Evolutionary conservation across 92 coral and sea anemone species (phyloP).

Genomic region (Nematostella vectensis): DNA sequence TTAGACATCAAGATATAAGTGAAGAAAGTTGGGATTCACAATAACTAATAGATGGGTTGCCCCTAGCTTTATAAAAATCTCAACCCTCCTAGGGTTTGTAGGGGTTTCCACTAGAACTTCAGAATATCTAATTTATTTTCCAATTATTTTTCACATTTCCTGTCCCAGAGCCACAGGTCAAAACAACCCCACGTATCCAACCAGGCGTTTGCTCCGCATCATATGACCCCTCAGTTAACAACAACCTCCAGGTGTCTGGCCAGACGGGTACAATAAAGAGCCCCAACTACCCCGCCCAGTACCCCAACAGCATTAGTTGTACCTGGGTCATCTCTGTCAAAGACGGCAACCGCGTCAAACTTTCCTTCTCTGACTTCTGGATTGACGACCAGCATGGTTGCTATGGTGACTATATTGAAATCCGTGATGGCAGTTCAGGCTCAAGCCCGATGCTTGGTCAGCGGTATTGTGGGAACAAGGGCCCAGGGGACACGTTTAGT

Average conservation of each 20-base stretch:
- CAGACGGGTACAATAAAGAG: constrained; percentile 39
- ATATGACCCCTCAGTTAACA: constrained; percentile 21
- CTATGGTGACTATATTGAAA: constrained; percentile 24
- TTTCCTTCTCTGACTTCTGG: constrained; percentile 33
- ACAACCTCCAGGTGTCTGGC: constrained; percentile 32
- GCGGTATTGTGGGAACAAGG: constrained; percentile 21
- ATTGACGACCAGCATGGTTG: constrained; percentile 31
- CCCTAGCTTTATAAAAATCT: too few species aligned
- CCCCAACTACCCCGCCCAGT: constrained; percentile 44
- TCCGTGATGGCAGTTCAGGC: constrained; percentile 16
- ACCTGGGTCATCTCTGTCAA: constrained; percentile 63
- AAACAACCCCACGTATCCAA: constrained; percentile 11
- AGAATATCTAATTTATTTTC: too few species aligned
- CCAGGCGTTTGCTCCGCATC: constrained; percentile 25
- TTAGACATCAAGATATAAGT: too few species aligned
- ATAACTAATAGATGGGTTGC: too few species aligned
- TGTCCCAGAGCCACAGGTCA: too few species aligned
- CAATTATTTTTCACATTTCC: too few species aligned
- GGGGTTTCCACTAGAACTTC: too few species aligned
- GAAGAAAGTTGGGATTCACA: too few species aligned
- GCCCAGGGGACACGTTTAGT: constrained; percentile 15
- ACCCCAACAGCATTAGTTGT: constrained; percentile 53
- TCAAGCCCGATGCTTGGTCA: constrained; percentile 14
- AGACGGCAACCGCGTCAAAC: constrained; percentile 32
- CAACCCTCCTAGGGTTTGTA: too few species aligned